Evolutionary conservation across 64 coral and sea anemone species (phyloP).

Genomic region (Actinia tenebrosa): DNA sequence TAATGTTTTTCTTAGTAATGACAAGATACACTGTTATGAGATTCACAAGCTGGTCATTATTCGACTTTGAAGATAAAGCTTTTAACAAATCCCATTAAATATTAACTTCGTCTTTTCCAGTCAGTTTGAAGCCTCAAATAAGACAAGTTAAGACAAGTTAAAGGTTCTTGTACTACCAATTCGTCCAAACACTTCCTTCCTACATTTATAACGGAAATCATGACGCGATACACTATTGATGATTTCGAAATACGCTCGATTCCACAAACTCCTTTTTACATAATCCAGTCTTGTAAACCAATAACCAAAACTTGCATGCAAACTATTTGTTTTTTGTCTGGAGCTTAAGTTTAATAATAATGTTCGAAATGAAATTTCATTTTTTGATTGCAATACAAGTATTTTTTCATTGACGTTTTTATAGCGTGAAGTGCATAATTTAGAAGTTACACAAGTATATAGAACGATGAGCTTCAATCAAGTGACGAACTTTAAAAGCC

Average conservation of each 20-base stretch:
- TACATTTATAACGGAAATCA: not conserved
- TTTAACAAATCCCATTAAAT: not conserved
- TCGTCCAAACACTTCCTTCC: not conserved
- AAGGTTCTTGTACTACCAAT: not conserved
- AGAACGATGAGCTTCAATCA: not conserved
- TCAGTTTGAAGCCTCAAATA: not conserved
- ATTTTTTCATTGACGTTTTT: not conserved
- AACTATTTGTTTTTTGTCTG: no score
- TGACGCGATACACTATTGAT: not conserved
- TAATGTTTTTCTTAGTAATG: not conserved
- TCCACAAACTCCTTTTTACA: not conserved
- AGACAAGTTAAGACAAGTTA: not conserved
- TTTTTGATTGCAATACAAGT: not conserved
- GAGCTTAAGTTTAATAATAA: no score
- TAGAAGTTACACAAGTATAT: not conserved
- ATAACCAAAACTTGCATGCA: not conserved
- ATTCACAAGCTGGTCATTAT: not conserved
- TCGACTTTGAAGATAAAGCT: not conserved
- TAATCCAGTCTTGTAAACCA: not conserved
- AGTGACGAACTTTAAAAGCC: conserved; percentile 11
- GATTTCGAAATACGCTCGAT: not conserved
- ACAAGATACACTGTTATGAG: not conserved
- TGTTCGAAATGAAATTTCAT: no score
- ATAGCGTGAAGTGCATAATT: not conserved
- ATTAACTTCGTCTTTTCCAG: not conserved